A percentile compares a stretch with the other conserved stretches of the same genome.
Conservation (phyloP, 2,888 invertebrate genomes). For the Drosophila kambysellisi region DNA sequence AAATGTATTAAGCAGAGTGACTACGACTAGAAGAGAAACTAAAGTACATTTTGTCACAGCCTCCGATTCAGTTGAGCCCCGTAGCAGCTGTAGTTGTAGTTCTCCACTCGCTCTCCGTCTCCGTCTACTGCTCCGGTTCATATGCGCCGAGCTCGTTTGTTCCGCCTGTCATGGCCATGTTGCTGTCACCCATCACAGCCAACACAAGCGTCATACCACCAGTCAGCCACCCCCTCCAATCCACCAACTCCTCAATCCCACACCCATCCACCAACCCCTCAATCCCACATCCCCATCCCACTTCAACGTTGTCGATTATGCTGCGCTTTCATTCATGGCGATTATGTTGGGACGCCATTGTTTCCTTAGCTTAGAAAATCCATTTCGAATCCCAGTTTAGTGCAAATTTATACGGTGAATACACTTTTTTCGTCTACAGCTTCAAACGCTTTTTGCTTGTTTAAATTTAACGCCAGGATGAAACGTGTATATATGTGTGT, state of each 20-base stretch:
- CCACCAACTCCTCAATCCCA: not conserved
- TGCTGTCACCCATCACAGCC: constrained; percentile 65
- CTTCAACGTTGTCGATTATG: constrained; percentile 63
- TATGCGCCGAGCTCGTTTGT: constrained; percentile 71
- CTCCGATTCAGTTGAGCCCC: constrained; percentile 12
- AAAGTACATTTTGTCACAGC: constrained; percentile 36
- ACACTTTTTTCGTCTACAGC: constrained; percentile 24
- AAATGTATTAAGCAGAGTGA: constrained; percentile 63
- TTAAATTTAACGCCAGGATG: constrained; percentile 72
- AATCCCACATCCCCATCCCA: not conserved
- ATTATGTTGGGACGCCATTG: constrained; percentile 73
- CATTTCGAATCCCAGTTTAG: constrained; percentile 80
- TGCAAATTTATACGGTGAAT: constrained; percentile 77
- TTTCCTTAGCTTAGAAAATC: constrained; percentile 74
- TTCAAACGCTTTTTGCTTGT: constrained; percentile 41
- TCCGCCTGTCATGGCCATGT: constrained; percentile 71
- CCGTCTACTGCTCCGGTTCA: constrained; percentile 29
- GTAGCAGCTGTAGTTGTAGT: constrained; percentile 41
- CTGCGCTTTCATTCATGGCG: constrained; percentile 78
- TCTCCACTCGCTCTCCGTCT: constrained; percentile 8
- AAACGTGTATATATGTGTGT: constrained; percentile 15
- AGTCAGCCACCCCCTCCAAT: constrained; percentile 9
- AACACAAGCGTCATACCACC: constrained; percentile 30
- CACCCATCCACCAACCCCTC: constrained; percentile 9
- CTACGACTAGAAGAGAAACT: constrained; percentile 35